Conservation (phyloP, 1,140 invertebrate species). For the Metaphire vulgaris region DNA sequence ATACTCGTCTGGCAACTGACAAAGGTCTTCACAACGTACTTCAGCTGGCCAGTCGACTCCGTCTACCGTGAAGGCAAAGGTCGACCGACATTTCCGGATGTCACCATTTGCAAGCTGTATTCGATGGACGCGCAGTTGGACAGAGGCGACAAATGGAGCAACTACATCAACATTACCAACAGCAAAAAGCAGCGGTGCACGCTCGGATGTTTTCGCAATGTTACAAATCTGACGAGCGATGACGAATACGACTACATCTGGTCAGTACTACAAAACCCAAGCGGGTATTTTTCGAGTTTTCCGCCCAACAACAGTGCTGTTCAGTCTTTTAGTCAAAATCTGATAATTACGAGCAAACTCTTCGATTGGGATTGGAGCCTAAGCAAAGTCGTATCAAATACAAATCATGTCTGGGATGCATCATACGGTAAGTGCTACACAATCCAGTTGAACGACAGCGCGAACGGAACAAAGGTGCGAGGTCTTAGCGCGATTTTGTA, state of each 20-base stretch:
- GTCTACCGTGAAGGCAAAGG: slow-evolving; percentile 8
- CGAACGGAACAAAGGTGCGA: not conserved
- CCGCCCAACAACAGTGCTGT: not conserved
- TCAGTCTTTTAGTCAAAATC: too few relatives aligned
- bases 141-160: not conserved
- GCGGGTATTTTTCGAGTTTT: not conserved
- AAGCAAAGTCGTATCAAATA: too few relatives aligned
- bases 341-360: too few relatives aligned
- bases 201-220: not conserved
- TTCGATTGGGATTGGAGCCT: too few relatives aligned
- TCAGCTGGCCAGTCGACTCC: slow-evolving; percentile 4
- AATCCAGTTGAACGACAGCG: too few relatives aligned
- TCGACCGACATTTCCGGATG: not conserved
- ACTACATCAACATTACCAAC: not conserved
- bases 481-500: not conserved
- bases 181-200: not conserved
- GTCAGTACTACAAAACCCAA: not conserved
- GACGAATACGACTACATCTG: not conserved
- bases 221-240: not conserved
- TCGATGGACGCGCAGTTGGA: too few relatives aligned
- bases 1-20: not conserved
- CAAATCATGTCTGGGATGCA: too few relatives aligned
- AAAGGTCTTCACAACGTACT: not conserved
- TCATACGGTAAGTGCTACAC: too few relatives aligned
- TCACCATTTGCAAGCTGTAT: slow-evolving; percentile 2